Conservation (phyloP, 2,888 invertebrate species). For the Mechanitis mazaeus region DNA sequence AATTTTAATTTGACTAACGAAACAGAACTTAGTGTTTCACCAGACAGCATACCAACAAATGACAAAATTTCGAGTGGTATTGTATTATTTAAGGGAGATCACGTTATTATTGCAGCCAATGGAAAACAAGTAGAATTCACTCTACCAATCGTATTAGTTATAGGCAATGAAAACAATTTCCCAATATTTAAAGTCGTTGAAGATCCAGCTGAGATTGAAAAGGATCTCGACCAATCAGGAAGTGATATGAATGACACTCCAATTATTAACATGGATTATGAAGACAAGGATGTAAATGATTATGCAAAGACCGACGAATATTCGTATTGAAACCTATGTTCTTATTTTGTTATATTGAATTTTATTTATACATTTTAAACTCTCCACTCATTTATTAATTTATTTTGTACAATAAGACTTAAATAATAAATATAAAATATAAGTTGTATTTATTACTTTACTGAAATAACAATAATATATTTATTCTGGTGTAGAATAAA, state of each 20-base stretch:
- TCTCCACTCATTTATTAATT: no score
- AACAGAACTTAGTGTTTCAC: constrained; percentile 5
- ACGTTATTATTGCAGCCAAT: constrained; percentile 11
- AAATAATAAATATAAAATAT: no score
- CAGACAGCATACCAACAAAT: constrained; percentile 6
- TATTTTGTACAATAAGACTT: no score
- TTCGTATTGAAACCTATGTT: background rate
- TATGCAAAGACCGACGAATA: background rate
- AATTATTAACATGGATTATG: background rate
- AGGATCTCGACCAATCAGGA: constrained; percentile 3
- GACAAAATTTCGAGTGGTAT: constrained; percentile 10
- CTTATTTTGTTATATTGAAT: no score
- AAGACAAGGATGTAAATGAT: background rate
- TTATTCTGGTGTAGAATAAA: no score
- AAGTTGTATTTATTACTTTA: no score
- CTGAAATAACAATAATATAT: no score
- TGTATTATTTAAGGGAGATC: constrained; percentile 20
- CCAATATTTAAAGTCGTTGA: constrained; percentile 23
- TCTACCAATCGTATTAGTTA: constrained; percentile 21
- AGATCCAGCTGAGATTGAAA: background rate
- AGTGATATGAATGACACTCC: constrained; percentile 9
- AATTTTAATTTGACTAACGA: constrained; percentile 12
- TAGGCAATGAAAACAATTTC: constrained; percentile 16
- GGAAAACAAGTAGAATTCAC: constrained; percentile 10
- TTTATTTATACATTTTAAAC: no score